Conservation (phyloP, 2,797 vertebrate genomes). For the Sylvilagus floridanus region DNA sequence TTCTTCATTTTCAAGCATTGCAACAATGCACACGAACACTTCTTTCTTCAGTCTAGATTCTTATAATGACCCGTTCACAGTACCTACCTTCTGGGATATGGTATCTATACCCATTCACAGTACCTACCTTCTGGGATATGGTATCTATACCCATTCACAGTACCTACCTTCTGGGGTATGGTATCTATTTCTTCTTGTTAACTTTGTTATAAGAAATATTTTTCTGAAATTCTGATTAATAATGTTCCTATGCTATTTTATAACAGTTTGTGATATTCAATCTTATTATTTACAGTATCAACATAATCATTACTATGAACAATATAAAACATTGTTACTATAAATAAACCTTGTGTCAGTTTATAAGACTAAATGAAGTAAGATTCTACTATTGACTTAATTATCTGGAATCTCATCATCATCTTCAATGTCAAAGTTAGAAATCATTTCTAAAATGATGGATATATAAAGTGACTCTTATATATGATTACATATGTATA, state of each 20-base stretch:
- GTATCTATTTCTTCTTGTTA: background rate
- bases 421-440: background rate
- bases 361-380: background rate
- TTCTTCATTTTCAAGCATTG: background rate
- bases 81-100: background rate
- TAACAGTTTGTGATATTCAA: background rate
- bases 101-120: background rate
- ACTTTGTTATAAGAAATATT: background rate
- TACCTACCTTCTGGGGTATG: no score
- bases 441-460: background rate
- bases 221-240: background rate
- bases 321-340: background rate
- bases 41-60: background rate
- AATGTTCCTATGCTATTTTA: background rate
- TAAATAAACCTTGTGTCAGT: background rate
- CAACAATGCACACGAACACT: background rate
- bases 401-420: background rate
- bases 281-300: background rate
- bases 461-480: background rate
- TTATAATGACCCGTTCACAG: background rate
- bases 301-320: background rate
- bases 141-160: background rate
- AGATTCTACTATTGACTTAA: background rate
- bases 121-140: no score
- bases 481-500: no score